Evolutionary conservation across 1,140 invertebrate species (phyloP).

Genomic region (Paramacrobiotus metropolitanus): DNA sequence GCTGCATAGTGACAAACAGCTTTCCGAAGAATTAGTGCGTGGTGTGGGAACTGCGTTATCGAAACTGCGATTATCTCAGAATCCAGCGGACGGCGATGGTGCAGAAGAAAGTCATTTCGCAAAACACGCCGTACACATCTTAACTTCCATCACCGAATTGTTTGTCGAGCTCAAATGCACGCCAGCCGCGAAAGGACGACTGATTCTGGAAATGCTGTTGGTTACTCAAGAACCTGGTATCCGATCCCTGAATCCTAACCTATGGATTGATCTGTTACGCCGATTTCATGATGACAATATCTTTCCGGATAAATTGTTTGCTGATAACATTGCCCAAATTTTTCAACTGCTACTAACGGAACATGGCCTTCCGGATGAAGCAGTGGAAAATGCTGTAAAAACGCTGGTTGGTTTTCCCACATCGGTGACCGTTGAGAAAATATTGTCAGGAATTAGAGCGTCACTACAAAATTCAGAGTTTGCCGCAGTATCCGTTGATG

Average conservation of each 20-base stretch:
- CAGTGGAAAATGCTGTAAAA: slow-evolving; percentile 23
- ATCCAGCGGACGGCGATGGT: background rate
- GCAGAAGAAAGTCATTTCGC: background rate
- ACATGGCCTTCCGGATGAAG: background rate
- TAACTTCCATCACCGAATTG: slow-evolving; percentile 14
- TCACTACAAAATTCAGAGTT: slow-evolving; percentile 40
- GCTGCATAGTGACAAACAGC: background rate
- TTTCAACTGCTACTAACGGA: background rate
- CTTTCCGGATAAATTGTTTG: background rate
- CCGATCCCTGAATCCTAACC: slow-evolving; percentile 8
- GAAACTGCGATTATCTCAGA: background rate
- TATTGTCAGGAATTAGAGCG: slow-evolving; percentile 30
- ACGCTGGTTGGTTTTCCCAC: slow-evolving; percentile 36
- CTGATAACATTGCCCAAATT: background rate
- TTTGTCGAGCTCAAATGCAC: slow-evolving; percentile 13
- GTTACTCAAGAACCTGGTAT: slow-evolving; percentile 20
- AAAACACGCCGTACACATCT: slow-evolving; percentile 11
- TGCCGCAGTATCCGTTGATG: slow-evolving; percentile 48
- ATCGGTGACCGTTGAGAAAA: slow-evolving; percentile 32
- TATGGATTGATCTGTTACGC: background rate
- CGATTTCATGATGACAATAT: background rate
- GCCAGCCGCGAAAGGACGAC: slow-evolving; percentile 16
- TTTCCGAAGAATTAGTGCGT: background rate
- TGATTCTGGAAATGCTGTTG: slow-evolving; percentile 16
- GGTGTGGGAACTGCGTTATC: background rate